A percentile compares a stretch with the other conserved stretches of the same genome.
These are phyloP conservation scores for Eumerus sabulonum DNA, from an alignment of 2,888 invertebrate species.

Conservation along the genomic window DNA sequence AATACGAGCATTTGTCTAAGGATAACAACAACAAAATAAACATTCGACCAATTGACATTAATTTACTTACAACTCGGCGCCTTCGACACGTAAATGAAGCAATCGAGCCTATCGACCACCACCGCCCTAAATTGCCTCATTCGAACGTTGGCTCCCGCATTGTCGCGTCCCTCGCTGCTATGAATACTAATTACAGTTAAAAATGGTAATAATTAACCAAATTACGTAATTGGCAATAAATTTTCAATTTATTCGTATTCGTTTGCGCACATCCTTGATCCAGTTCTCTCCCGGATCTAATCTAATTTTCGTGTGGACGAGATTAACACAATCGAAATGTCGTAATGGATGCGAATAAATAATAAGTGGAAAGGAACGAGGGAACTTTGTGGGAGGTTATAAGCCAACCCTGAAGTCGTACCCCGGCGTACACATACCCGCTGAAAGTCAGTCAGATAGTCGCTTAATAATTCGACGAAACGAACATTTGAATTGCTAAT, in stretches of 20 bases:
- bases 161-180: slow-evolving; percentile 3
- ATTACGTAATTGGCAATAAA: slow-evolving; percentile 65
- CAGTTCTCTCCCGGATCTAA: slow-evolving; percentile 15
- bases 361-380: slow-evolving; percentile 27
- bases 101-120: too few species aligned
- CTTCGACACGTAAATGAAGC: too few species aligned
- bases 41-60: slow-evolving; percentile 36
- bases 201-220: slow-evolving; percentile 56
- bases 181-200: slow-evolving; percentile 58
- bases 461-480: slow-evolving; percentile 55
- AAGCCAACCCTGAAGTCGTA: neutral
- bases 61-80: slow-evolving; percentile 41
- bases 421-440: neutral
- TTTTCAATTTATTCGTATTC: slow-evolving; percentile 55
- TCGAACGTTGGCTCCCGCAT: slow-evolving; percentile 18
- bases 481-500: slow-evolving; percentile 64
- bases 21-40: neutral
- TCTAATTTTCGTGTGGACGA: slow-evolving; percentile 43
- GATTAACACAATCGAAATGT: slow-evolving; percentile 46
- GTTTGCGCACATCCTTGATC: slow-evolving; percentile 28
- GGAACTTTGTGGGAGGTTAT: neutral
- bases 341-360: slow-evolving; percentile 39
- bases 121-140: slow-evolving; percentile 27
- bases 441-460: slow-evolving; percentile 1
- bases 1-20: neutral